Percentiles rank a stretch among this genome's conserved stretches.
Conservation (phyloP, 2,797 vertebrate genomes). For the Columba guinea region DNA sequence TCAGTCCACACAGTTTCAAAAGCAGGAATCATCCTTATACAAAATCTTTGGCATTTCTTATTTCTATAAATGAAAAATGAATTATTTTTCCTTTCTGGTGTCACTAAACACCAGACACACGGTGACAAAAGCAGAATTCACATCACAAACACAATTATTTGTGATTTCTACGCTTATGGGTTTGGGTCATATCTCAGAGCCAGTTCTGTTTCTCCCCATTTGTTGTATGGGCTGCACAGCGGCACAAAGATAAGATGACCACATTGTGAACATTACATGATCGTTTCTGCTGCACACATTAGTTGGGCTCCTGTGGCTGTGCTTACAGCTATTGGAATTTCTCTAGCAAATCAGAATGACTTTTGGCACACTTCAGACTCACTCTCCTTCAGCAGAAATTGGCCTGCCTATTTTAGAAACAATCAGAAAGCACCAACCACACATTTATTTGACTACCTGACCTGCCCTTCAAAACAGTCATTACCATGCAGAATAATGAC, state of each 20-base stretch:
- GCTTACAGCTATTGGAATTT: slow-evolving; percentile 11
- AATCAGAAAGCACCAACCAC: slow-evolving; percentile 35
- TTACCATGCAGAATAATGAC: background rate
- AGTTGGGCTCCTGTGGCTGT: background rate
- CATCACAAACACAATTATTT: background rate
- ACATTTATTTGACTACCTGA: slow-evolving; percentile 31
- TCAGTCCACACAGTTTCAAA: background rate
- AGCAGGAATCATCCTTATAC: background rate
- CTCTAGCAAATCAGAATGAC: slow-evolving; percentile 3
- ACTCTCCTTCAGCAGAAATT: slow-evolving; percentile 29
- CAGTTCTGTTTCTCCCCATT: background rate
- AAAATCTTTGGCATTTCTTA: background rate
- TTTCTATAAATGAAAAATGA: background rate
- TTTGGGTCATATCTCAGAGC: background rate
- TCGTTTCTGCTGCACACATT: background rate
- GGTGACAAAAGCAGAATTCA: background rate
- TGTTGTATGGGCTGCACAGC: background rate
- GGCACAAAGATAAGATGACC: background rate
- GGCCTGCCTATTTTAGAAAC: slow-evolving; percentile 46
- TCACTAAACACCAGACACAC: background rate
- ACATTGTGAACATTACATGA: background rate
- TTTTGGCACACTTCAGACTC: slow-evolving; percentile 41
- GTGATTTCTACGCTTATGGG: background rate
- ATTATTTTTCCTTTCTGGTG: background rate
- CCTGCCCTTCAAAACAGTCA: slow-evolving; percentile 33